Conservation (phyloP, 1,140 invertebrate genomes). For the Calycopis cecrops region DNA sequence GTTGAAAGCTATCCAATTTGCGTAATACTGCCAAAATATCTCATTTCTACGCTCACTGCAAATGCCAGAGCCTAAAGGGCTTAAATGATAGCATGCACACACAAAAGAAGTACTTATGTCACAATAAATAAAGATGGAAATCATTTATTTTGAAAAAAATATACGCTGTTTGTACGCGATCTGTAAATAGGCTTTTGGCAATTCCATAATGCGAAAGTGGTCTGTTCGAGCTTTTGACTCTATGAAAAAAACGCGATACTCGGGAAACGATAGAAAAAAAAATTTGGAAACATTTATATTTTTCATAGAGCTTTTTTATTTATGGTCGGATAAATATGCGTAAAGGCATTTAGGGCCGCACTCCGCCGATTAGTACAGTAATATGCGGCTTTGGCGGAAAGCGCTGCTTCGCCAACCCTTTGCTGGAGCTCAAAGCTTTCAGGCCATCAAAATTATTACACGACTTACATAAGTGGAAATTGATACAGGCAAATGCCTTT, state of each 20-base stretch:
- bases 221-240: slow-evolving; percentile 74
- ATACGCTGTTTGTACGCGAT: slow-evolving; percentile 39
- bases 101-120: slow-evolving; percentile 25
- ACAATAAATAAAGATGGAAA: slow-evolving; percentile 28
- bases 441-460: too few relatives aligned
- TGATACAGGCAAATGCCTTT: too few relatives aligned
- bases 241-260: slow-evolving; percentile 70
- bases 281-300: slow-evolving; percentile 64
- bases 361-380: slow-evolving; percentile 67
- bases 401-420: too few relatives aligned
- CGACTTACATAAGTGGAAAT: too few relatives aligned
- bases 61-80: slow-evolving; percentile 30
- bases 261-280: slow-evolving; percentile 72
- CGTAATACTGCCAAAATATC: slow-evolving; percentile 75
- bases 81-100: slow-evolving; percentile 21
- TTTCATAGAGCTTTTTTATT: slow-evolving; percentile 70
- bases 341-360: slow-evolving; percentile 71
- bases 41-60: slow-evolving; percentile 71
- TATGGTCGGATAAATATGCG: slow-evolving; percentile 65
- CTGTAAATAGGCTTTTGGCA: slow-evolving; percentile 69
- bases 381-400: slow-evolving; percentile 6
- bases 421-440: too few relatives aligned
- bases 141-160: slow-evolving; percentile 9
- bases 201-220: slow-evolving; percentile 75
- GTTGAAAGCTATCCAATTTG: slow-evolving; percentile 75